phyloP scores from a whole-genome alignment of 1,140 invertebrate species.

The Chironomus striatipennis region DNA sequence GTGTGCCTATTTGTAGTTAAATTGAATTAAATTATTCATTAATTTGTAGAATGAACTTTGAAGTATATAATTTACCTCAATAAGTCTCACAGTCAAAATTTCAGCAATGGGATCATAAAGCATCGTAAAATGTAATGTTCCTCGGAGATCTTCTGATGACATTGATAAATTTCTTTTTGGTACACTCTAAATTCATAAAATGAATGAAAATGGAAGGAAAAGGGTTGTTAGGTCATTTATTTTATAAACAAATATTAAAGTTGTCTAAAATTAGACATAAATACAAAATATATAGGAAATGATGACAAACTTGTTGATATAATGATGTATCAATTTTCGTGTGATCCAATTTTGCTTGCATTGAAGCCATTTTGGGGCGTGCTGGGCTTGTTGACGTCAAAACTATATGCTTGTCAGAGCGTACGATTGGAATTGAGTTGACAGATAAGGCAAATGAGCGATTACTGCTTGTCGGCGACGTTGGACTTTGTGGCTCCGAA shows the following conservation, averaged over 20 bases:
- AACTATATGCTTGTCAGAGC: conserved; percentile 47
- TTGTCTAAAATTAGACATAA: background rate
- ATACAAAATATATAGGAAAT: conserved; percentile 23
- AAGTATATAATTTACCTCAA: conserved; percentile 38
- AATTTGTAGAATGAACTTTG: background rate
- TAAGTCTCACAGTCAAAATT: conserved; percentile 43
- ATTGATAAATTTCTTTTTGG: conserved; percentile 27
- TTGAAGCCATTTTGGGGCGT: conserved; percentile 40
- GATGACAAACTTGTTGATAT: conserved; percentile 41
- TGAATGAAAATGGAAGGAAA: background rate
- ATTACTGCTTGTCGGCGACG: conserved; percentile 39
- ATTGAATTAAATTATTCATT: conserved; percentile 23
- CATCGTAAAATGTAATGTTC: conserved; percentile 43
- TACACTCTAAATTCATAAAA: background rate
- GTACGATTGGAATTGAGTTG: conserved; percentile 40
- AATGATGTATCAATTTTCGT: conserved; percentile 47
- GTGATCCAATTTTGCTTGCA: conserved; percentile 47
- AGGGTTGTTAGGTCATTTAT: background rate
- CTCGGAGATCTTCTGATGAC: conserved; percentile 40
- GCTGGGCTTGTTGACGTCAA: conserved; percentile 40
- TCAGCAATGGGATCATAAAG: conserved; percentile 43
- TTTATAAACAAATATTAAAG: conserved; percentile 25
- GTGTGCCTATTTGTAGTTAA: conserved; percentile 41
- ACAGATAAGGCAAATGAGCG: conserved; percentile 37
- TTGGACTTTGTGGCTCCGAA: conserved; percentile 42